phyloP scores from a whole-genome alignment of 2,888 invertebrate genomes.

The Mycalesis mineus region DNA sequence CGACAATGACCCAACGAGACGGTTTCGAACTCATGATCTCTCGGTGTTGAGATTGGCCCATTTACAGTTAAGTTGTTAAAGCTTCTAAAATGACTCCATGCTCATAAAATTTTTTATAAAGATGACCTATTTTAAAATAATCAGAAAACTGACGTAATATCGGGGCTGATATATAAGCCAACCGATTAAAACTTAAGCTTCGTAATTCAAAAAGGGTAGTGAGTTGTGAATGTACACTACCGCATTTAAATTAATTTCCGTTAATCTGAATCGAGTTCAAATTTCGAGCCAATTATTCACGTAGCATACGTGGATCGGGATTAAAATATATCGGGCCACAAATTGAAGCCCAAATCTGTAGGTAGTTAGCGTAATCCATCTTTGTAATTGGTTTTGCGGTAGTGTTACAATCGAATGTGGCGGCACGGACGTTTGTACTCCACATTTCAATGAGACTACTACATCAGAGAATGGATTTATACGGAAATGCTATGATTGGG shows the following conservation, averaged over 20 bases:
- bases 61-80: too few species aligned
- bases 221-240: not conserved
- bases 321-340: slow-evolving; percentile 68
- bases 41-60: too few species aligned
- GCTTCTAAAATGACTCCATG: too few species aligned
- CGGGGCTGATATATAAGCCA: too few species aligned
- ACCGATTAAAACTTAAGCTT: not conserved
- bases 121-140: too few species aligned
- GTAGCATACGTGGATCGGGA: slow-evolving; percentile 61
- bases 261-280: slow-evolving; percentile 43
- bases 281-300: slow-evolving; percentile 50
- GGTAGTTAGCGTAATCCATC: slow-evolving; percentile 62
- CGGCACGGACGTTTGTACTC: slow-evolving; percentile 7
- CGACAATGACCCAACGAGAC: too few species aligned
- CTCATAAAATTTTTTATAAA: too few species aligned
- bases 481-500: too few species aligned
- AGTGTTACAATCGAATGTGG: slow-evolving; percentile 30
- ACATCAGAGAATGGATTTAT: not conserved
- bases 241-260: slow-evolving; percentile 33
- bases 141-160: too few species aligned
- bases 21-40: too few species aligned
- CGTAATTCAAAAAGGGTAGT: not conserved
- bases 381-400: slow-evolving; percentile 64
- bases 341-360: slow-evolving; percentile 62
- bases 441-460: slow-evolving; percentile 8